Base-by-base conservation (phyloP, 2,888 invertebrate genomes). In the Monopis laevigella region DNA sequence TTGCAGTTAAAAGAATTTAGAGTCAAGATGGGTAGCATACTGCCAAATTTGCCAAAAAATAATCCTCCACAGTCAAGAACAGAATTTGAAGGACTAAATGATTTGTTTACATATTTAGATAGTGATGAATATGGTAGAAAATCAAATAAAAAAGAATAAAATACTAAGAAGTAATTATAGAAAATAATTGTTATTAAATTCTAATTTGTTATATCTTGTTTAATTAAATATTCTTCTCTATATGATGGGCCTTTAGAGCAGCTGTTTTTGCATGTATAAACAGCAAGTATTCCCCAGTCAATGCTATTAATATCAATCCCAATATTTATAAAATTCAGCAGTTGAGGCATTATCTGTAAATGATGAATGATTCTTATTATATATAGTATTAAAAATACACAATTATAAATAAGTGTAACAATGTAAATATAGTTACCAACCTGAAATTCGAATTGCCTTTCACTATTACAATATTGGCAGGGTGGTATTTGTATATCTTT, bases 381-480 rank as follows among this genome's bases (percentile, higher is more conserved):
- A 7, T 24, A 24, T 7, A 7, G 10, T 29, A 8, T 11, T 11
- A 8, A 29, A 29, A 29, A 8, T 29, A 29, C 12, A 29, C 11
- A 11, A 29, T 29, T 29, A 11, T n/a, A 29, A 10, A 5, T 29
- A 11, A 11, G 7, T 29, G 29, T 6, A 34, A 8, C 4, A 34
- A 34, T 7, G 16, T 16, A 5, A 34, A 16, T 34, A 34, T 34
- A 34, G n/a, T n/a, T n/a, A n/a, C n/a, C n/a, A n/a, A 90, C 86
- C 82, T 94, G 94, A 70, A 95, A 96, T 77, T 98, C 98, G 82
- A 94, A 98, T 50, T 88, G 86, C 48, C 97, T 85, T 39, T 84
- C 77, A 1, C 84, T 82, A 36, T 87, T 85, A 68, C 98, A 98
- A 46, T 84, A 66, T 48, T 83, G 75, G 61, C 95, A 94, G 14